Evolutionary conservation across 2,113 vertebrate genomes (phyloP).

Genomic region (Callocephalon fimbriatum): DNA sequence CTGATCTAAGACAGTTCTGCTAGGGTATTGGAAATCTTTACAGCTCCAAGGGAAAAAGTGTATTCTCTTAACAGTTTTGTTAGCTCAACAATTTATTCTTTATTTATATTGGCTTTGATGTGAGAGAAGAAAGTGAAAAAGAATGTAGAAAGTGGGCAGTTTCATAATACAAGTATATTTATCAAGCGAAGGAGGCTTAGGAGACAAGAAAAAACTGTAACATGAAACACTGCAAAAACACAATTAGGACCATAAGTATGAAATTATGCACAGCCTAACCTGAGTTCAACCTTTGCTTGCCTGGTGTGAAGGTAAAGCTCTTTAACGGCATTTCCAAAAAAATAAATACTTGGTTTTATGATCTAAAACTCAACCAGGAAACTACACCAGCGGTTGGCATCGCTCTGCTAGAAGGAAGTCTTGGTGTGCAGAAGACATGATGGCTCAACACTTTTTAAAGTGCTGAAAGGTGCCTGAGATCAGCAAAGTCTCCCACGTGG

Average conservation of each 20-base stretch:
- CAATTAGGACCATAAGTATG: conserved; percentile 4
- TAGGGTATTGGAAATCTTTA: conserved; percentile 54
- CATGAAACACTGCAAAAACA: conserved; percentile 54
- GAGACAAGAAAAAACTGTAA: conserved; percentile 38
- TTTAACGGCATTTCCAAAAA: conserved; percentile 28
- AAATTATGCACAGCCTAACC: conserved; percentile 19
- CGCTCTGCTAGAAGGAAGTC: background rate
- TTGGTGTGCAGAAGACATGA: background rate
- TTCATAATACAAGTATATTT: conserved; percentile 54
- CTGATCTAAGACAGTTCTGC: conserved; percentile 52
- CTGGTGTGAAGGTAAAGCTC: background rate
- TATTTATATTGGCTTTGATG: conserved; percentile 67
- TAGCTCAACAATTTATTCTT: conserved; percentile 56
- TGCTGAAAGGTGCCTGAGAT: background rate
- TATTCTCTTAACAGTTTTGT: conserved; percentile 57
- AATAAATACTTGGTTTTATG: background rate
- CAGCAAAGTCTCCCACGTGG: background rate
- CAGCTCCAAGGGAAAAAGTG: conserved; percentile 25
- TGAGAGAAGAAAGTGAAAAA: conserved; percentile 55
- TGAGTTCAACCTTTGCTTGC: conserved; percentile 21
- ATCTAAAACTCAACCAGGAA: background rate
- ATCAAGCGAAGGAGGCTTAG: conserved; percentile 28
- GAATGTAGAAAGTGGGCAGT: conserved; percentile 43
- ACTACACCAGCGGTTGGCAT: background rate
- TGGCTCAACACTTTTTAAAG: conserved; percentile 1